These are phyloP conservation scores for Elanoides forficatus DNA, from an alignment of 2,113 vertebrate genomes.

Conservation along the genomic window DNA sequence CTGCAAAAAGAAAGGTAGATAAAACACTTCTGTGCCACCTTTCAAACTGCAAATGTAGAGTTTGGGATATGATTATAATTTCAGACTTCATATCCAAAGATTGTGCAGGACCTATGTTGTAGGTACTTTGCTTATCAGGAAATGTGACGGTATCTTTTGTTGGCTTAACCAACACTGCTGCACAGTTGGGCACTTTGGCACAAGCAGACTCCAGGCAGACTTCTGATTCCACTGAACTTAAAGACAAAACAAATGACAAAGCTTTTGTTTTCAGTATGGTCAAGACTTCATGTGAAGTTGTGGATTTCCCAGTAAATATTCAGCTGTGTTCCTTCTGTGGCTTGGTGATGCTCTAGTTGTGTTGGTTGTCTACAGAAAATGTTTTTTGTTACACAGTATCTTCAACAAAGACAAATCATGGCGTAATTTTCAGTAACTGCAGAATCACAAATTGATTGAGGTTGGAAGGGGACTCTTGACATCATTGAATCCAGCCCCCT, in stretches of 20 bases:
- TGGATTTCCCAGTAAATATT: background rate
- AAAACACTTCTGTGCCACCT: background rate
- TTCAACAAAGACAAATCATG: background rate
- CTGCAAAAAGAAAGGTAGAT: background rate
- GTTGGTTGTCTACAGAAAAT: background rate
- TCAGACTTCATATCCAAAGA: background rate
- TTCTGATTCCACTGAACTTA: background rate
- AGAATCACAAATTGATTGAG: background rate
- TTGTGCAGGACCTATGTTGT: background rate
- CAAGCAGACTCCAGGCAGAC: background rate
- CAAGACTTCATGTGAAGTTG: background rate
- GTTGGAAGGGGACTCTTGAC: background rate
- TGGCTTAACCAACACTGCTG: background rate
- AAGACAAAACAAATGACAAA: background rate
- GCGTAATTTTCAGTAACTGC: background rate
- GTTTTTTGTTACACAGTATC: background rate
- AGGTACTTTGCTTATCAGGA: background rate
- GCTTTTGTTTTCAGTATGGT: background rate
- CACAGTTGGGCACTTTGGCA: background rate
- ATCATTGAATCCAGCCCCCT: background rate
- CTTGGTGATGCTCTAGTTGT: background rate
- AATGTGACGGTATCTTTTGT: background rate
- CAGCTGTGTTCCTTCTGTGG: background rate
- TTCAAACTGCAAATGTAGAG: background rate
- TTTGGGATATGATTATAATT: background rate